A percentile compares a stretch with the other conserved stretches of the same genome.
phyloP scores from a whole-genome alignment of 2,888 invertebrate genomes.

The Drosophila algonquin region DNA sequence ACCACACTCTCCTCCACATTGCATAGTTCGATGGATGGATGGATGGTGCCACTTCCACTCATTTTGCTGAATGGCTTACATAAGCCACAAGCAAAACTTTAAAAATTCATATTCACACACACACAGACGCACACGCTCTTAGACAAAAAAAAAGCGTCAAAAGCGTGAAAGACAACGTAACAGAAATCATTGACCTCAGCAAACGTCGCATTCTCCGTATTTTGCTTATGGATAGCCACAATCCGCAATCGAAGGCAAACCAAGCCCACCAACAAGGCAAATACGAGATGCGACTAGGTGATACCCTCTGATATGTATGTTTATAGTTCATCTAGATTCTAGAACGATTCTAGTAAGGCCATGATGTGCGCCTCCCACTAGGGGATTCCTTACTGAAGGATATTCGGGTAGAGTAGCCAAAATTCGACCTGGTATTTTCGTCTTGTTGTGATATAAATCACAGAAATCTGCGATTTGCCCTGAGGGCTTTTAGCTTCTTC shows the following conservation, averaged over 20 bases:
- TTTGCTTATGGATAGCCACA: slow-evolving; percentile 63
- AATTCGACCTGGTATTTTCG: slow-evolving; percentile 16
- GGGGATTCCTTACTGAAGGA: neutral
- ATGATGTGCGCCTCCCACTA: too few relatives aligned
- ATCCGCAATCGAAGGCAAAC: slow-evolving; percentile 45
- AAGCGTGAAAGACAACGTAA: slow-evolving; percentile 64
- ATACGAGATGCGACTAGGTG: slow-evolving; percentile 12
- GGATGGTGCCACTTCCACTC: slow-evolving; percentile 43
- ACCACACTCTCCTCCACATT: slow-evolving; percentile 37
- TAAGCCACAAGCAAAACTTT: slow-evolving; percentile 51
- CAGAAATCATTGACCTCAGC: slow-evolving; percentile 76
- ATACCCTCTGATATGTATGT: slow-evolving; percentile 15
- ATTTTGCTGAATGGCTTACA: slow-evolving; percentile 61
- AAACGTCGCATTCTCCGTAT: slow-evolving; percentile 67
- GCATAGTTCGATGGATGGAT: slow-evolving; percentile 42
- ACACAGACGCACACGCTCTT: slow-evolving; percentile 8
- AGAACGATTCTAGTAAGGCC: too few relatives aligned
- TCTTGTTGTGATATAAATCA: slow-evolving; percentile 65
- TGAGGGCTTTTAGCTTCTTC: slow-evolving; percentile 28
- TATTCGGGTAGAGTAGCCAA: slow-evolving; percentile 8
- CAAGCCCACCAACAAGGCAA: slow-evolving; percentile 10
- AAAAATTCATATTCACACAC: slow-evolving; percentile 69
- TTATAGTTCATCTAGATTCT: neutral
- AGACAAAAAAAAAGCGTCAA: slow-evolving; percentile 59
- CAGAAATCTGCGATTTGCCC: slow-evolving; percentile 41